A percentile compares a stretch with the other conserved stretches of the same genome.
These are phyloP conservation scores for Hoplias malabaricus DNA, from an alignment of 2,113 vertebrate species.

Conservation along the genomic window DNA sequence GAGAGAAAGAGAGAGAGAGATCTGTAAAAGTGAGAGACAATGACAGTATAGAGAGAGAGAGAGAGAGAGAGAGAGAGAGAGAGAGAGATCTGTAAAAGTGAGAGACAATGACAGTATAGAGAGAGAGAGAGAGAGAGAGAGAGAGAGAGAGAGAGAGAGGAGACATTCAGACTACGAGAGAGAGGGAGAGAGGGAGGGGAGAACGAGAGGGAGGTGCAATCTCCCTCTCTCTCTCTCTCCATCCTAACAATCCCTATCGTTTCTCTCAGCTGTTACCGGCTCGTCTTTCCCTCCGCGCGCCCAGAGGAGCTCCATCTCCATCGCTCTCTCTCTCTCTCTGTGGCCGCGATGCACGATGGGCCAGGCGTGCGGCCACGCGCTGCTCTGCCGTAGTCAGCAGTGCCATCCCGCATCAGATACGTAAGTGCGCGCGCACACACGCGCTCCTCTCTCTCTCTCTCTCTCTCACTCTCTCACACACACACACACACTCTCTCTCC, in stretches of 20 bases:
- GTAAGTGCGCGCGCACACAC: slow-evolving; percentile 72
- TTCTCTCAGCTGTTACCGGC: slow-evolving; percentile 22
- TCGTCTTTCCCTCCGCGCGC: slow-evolving; percentile 11
- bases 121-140: neutral
- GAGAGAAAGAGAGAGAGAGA: neutral
- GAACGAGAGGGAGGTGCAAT: neutral
- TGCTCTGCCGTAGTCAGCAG: slow-evolving; percentile 94
- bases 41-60: neutral
- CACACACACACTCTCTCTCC: neutral
- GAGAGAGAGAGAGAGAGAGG: neutral
- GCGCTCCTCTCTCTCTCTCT: neutral
- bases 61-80: neutral
- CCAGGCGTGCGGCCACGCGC: slow-evolving; percentile 96
- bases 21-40: too few species aligned
- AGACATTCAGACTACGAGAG: too few species aligned
- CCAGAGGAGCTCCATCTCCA: neutral
- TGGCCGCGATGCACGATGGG: slow-evolving; percentile 89
- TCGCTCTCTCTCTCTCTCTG: slow-evolving; percentile 42
- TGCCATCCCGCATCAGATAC: slow-evolving; percentile 81
- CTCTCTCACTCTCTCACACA: neutral
- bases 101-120: too few species aligned
- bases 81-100: too few species aligned
- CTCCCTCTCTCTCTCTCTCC: neutral
- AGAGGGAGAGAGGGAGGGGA: neutral
- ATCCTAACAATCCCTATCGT: slow-evolving; percentile 31